phyloP scores from a whole-genome alignment of 1,140 invertebrate species.

The Drosophila biarmipes region DNA sequence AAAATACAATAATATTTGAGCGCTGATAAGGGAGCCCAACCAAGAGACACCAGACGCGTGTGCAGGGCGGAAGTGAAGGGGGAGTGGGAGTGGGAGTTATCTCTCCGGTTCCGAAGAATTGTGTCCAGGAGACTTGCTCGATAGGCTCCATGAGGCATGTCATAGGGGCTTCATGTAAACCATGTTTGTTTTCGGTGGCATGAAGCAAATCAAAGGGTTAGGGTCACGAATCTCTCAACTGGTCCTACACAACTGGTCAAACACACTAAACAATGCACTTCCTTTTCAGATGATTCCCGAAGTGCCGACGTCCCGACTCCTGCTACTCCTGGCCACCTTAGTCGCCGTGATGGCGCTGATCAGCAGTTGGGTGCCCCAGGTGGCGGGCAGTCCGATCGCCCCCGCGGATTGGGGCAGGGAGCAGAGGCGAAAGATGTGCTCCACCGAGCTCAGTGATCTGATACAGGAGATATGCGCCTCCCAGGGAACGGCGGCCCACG shows the following conservation, averaged over 20 bases:
- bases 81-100: conserved; percentile 11
- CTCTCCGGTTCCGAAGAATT: background rate
- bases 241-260: background rate
- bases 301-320: conserved; percentile 29
- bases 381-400: conserved; percentile 32
- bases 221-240: no score
- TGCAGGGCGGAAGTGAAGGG: conserved; percentile 1
- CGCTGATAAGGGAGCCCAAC: conserved; percentile 55
- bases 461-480: conserved; percentile 55
- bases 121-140: background rate
- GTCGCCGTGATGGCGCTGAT: conserved; percentile 36
- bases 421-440: conserved; percentile 44
- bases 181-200: no score
- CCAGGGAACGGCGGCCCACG: conserved; percentile 38
- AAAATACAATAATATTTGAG: conserved; percentile 77
- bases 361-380: conserved; percentile 25
- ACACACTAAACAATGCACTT: background rate
- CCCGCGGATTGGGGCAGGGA: conserved; percentile 4
- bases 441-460: conserved; percentile 57
- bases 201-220: no score
- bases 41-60: conserved; percentile 16
- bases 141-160: no score
- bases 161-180: no score
- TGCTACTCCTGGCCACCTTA: conserved; percentile 46
- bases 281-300: conserved; percentile 58